Evolutionary conservation across 2,888 invertebrate genomes (phyloP), one percentile per base, ranked within the genome.

Genomic region (Leucoptera coffeella): DNA sequence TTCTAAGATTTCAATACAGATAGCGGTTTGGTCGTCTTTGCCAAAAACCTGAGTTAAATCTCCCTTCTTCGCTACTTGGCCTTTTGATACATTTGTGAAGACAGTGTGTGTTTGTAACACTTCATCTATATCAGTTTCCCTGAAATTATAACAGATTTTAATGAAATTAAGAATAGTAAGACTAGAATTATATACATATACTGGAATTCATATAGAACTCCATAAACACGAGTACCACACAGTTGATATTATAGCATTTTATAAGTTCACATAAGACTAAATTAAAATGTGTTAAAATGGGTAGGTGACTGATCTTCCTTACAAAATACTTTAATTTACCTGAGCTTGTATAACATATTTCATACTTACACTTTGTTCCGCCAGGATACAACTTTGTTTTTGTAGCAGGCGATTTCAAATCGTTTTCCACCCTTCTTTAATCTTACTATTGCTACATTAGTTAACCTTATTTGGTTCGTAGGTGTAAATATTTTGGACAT

Each of bases 391-490:
- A 99, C 99, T 76, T 99, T 99, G 55, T 99, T 99, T 57, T 88
- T 89, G 56, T 99, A 99, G 53, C 99, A 99, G 2, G 99, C 99
- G 37, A 99, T 96, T 74, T 99, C 99, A 60, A 96, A 99, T 39
- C 99, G 78, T 53, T 96, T 96, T 11, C 99, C 99, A 39, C 77
- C 87, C 65, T 97, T 97, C 56, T 99, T 99, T 58, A 97, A 81
- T 31, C 99, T 79, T 9, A 99, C 99, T 23, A 99, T 87, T 2
- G 97, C 96, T 2, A 99, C 95, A 72, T 99, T 99, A 22, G 99
- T 99, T 29, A 99, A 64, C 12, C 95, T 77, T 47, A 97, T 97
- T 79, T 99, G 97, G 72, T 99, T 99, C 15, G 91, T 96, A 4
- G 99, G 99, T 4, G 96, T 97, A 51, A 94, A 94, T 67, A 94